These are phyloP conservation scores for Tanytarsus gracilentus DNA, from an alignment of 2,888 invertebrate genomes.

Conservation along the genomic window DNA sequence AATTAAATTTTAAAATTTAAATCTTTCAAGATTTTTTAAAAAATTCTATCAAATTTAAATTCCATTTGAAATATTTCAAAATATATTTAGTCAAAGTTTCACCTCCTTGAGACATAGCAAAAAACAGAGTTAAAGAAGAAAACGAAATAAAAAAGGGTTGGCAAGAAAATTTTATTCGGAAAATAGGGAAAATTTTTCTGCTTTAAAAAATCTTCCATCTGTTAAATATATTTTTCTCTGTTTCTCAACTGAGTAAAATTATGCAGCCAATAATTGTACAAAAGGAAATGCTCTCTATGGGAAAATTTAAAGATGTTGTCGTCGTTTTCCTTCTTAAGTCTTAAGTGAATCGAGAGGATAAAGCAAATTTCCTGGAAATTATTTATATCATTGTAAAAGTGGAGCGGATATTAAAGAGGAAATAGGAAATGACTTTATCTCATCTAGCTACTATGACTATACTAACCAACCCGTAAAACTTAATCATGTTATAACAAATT, in stretches of 20 bases:
- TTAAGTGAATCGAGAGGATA: background rate
- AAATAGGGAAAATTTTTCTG: background rate
- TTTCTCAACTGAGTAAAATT: background rate
- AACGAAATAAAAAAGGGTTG: no score
- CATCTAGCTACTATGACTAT: background rate
- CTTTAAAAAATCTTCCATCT: background rate
- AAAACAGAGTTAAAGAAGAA: no score
- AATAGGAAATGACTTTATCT: slow-evolving; percentile 10
- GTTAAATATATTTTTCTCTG: background rate
- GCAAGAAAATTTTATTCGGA: no score
- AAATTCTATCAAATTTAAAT: no score
- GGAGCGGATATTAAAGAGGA: background rate
- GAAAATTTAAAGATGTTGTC: slow-evolving; percentile 13
- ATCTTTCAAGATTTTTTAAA: background rate
- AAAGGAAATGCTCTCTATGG: background rate
- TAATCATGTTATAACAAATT: background rate
- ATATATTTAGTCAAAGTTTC: no score
- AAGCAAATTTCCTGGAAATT: slow-evolving; percentile 12
- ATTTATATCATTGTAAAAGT: slow-evolving; percentile 5
- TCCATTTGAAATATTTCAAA: no score
- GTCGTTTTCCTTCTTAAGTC: background rate
- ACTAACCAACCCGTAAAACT: background rate
- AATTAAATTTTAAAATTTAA: background rate
- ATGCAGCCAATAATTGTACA: slow-evolving; percentile 1
- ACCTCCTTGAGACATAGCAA: no score